Evolutionary conservation across 1,140 invertebrate genomes (phyloP), one percentile per base, ranked within the genome.

Genomic region (Mercenaria mercenaria): DNA sequence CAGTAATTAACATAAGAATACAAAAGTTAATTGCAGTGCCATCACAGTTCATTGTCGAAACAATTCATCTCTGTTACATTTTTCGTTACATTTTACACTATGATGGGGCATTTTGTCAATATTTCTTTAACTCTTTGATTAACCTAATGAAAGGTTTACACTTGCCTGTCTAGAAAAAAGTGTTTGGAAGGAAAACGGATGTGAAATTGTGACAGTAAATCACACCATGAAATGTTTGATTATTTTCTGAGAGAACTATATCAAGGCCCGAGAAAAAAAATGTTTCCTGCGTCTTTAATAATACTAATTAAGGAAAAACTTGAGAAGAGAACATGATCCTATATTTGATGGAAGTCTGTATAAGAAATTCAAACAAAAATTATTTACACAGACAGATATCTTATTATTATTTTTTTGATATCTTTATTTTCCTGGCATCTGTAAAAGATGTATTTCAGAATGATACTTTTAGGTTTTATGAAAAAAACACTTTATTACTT

Each of bases 21-120:
- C 76, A 79, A 56, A n/a, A 79, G n/a, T 79, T 79, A 79, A 79
- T 79, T 79, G 76, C 29, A 37, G 43, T 37, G 76, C 76, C 47
- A 52, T 79, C 76, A 79, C 50, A 10, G 29, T 1, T 4, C 1
- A 56, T 79, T 41, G 29, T n/a, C 26, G 29, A 79, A 79, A 32
- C 47, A 79, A 79, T 79, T 79, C 47, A 79, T 79, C 76, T 79
- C 47, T 26, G 43, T 37, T 23, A 56, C 32, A 79, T 18, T 79
- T 52, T 41, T 20, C 59, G 59, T 64, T 64, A 64, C 39, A 39
- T 47, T 79, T 52, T 56, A 47, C 47, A 56, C 47, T 34, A 34
- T 56, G 47, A 79, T 52, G 2, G 76, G 43, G 23, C 76, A n/a
- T 79, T 79, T 56, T 79, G 47, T 79, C 47, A 79, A 79, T 79